Evolutionary conservation across 2,797 vertebrate species (phyloP).

Genomic region (Tokudaia muenninki): DNA sequence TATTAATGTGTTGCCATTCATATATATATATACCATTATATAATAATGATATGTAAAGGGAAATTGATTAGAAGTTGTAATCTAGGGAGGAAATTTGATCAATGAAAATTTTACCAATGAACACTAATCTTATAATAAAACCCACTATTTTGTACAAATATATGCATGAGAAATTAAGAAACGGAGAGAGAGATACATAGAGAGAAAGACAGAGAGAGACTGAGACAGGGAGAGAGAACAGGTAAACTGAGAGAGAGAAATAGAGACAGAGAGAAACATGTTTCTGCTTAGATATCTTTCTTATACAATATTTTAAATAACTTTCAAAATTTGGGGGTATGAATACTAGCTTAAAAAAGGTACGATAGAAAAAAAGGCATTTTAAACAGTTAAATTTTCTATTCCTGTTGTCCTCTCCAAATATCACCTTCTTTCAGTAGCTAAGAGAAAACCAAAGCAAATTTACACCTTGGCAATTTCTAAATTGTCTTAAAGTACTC

Average conservation of each 20-base stretch:
- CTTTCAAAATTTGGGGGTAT: not conserved
- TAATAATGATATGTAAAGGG: not conserved
- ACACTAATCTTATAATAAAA: not conserved
- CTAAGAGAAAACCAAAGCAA: slow-evolving; percentile 55
- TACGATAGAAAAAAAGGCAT: not conserved
- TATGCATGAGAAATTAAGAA: not conserved
- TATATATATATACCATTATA: not conserved
- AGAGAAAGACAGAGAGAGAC: not conserved
- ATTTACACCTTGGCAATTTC: slow-evolving; percentile 65
- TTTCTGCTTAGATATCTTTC: not conserved
- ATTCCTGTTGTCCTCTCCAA: slow-evolving; percentile 23
- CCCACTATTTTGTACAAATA: not conserved
- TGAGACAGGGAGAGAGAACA: not conserved
- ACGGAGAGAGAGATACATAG: not conserved
- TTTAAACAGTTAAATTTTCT: not conserved
- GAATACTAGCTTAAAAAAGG: not conserved
- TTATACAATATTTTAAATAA: not conserved
- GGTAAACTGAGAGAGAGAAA: not conserved
- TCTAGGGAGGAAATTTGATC: too few species aligned
- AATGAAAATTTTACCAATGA: not conserved
- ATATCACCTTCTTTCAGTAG: slow-evolving; percentile 59
- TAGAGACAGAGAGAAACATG: not conserved
- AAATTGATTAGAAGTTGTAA: not conserved
- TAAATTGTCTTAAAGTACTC: not conserved
- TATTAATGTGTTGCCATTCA: not conserved